phyloP scores from a whole-genome alignment of 2,888 invertebrate genomes.

The Drosophila fungiperda region DNA sequence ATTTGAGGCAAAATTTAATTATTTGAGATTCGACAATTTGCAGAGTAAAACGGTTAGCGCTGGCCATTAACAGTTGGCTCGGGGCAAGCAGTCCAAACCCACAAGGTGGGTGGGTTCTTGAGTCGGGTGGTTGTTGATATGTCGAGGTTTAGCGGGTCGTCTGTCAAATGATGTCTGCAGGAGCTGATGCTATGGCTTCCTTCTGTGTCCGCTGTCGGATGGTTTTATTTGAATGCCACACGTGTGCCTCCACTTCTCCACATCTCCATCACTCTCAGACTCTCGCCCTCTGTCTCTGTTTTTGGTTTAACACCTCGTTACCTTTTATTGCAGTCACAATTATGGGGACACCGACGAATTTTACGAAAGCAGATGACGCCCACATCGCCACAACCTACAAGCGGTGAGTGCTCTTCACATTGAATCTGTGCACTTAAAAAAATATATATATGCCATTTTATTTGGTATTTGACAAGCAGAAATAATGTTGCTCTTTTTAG shows the following conservation, averaged over 20 bases:
- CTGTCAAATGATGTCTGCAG: conserved; percentile 22
- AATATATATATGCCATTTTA: neutral
- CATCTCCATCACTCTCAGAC: neutral
- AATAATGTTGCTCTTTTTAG: neutral
- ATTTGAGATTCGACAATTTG: conserved; percentile 34
- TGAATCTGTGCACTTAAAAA: conserved; percentile 5
- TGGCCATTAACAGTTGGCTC: conserved; percentile 34
- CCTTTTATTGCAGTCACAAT: conserved; percentile 75
- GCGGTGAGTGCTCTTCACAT: conserved; percentile 58
- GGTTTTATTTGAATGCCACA: conserved; percentile 23
- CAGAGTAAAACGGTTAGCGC: conserved; percentile 33
- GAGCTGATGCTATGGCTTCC: conserved; percentile 18
- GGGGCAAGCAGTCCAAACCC: neutral
- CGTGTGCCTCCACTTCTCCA: neutral
- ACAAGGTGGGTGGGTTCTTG: neutral
- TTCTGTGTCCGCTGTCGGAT: conserved; percentile 1
- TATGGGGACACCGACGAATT: conserved; percentile 83
- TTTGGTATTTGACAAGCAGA: neutral
- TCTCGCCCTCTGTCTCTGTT: conserved; percentile 1
- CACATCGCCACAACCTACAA: conserved; percentile 82
- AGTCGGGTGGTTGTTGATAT: neutral
- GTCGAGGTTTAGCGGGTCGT: neutral
- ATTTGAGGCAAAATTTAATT: conserved; percentile 42
- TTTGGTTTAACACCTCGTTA: conserved; percentile 37
- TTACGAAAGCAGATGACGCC: conserved; percentile 78